Evolutionary conservation across 2,797 vertebrate genomes (phyloP).

Genomic region (Hemitrygon akajei): DNA sequence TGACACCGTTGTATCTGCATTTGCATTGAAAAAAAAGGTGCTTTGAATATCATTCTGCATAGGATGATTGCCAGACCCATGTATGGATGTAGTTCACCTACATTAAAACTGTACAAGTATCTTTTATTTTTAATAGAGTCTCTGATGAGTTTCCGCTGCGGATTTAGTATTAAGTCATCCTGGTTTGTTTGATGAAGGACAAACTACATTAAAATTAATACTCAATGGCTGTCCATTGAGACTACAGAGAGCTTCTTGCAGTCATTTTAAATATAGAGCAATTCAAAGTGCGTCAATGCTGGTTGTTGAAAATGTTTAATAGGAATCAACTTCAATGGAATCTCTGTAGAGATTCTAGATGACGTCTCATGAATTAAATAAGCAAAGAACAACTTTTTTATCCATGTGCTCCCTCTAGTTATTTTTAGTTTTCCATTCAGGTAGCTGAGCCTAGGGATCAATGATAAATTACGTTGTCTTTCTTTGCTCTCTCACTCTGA

Average conservation of each 20-base stretch:
- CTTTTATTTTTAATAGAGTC: slow-evolving; percentile 15
- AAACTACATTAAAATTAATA: not conserved
- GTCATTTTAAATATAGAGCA: slow-evolving; percentile 21
- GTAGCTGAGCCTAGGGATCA: not conserved
- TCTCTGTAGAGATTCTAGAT: slow-evolving; percentile 5
- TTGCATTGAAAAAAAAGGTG: not conserved
- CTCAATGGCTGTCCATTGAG: not conserved
- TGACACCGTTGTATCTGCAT: not conserved
- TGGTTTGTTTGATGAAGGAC: not conserved
- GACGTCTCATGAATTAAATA: slow-evolving; percentile 31
- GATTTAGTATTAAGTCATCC: not conserved
- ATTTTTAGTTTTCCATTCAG: not conserved
- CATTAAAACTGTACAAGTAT: too few relatives aligned
- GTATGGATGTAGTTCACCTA: not conserved
- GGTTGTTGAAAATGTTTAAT: not conserved
- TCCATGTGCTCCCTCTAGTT: not conserved
- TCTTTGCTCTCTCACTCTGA: not conserved
- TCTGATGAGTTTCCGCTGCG: not conserved
- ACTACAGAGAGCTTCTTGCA: not conserved
- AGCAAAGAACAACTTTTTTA: not conserved
- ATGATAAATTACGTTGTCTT: not conserved
- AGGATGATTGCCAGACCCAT: too few relatives aligned
- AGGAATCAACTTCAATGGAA: slow-evolving; percentile 15
- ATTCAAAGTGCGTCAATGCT: slow-evolving; percentile 1
- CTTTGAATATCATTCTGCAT: not conserved